phyloP scores from a whole-genome alignment of 2,113 vertebrate genomes.

The Carassius gibelio region DNA sequence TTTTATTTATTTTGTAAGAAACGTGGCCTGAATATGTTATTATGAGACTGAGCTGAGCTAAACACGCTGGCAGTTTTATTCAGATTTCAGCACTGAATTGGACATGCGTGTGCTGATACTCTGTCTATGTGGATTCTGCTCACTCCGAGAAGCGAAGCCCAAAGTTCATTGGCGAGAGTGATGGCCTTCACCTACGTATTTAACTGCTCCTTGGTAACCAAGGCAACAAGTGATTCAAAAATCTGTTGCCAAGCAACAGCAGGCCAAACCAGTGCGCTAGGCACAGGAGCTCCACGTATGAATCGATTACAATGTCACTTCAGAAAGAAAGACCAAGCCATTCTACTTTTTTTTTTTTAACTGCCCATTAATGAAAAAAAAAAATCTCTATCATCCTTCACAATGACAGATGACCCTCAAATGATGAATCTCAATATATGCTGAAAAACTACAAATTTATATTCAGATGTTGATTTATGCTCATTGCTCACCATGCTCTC shows the following conservation, averaged over 20 bases:
- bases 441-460: not conserved
- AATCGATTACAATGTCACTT: slow-evolving; percentile 59
- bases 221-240: slow-evolving; percentile 71
- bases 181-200: slow-evolving; percentile 71
- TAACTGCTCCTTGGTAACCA: slow-evolving; percentile 74
- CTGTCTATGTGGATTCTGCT: not conserved
- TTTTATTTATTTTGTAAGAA: not conserved
- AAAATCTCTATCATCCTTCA: not conserved
- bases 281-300: slow-evolving; percentile 58
- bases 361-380: slow-evolving; percentile 8
- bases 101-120: not conserved
- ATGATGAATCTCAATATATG: not conserved
- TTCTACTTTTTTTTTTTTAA: slow-evolving; percentile 49
- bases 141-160: slow-evolving; percentile 60
- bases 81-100: not conserved
- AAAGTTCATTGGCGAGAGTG: slow-evolving; percentile 68
- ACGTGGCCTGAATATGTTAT: not conserved
- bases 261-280: slow-evolving; percentile 69
- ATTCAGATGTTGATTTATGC: slow-evolving; percentile 48
- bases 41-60: not conserved
- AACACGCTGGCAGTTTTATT: not conserved
- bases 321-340: slow-evolving; percentile 63
- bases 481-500: slow-evolving; percentile 94
- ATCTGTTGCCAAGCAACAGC: slow-evolving; percentile 78
- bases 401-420: not conserved